Percentiles rank a stretch among this genome's conserved stretches.
Evolutionary conservation across 2,888 invertebrate species (phyloP).

Genomic region (Eutolmus rufibarbis): DNA sequence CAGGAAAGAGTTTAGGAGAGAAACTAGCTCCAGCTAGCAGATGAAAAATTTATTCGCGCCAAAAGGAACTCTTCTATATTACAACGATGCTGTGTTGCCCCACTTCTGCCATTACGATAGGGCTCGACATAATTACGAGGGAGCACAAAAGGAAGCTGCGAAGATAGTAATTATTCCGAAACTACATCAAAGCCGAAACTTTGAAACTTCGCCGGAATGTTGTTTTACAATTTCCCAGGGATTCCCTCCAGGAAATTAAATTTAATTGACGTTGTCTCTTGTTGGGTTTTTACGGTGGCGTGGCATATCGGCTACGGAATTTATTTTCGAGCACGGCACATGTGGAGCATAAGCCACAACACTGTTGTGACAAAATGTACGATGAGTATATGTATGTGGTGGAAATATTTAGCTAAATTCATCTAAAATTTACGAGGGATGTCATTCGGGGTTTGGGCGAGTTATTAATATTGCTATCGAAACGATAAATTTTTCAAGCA

Average conservation of each 20-base stretch:
- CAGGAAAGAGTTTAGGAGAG: neutral
- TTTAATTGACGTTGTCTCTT: constrained; percentile 5
- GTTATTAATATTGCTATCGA: neutral
- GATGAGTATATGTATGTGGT: neutral
- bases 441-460: neutral
- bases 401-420: neutral
- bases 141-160: neutral
- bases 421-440: neutral
- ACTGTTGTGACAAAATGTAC: neutral
- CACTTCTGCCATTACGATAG: neutral
- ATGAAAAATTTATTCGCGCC: constrained; percentile 1
- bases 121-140: constrained; percentile 8
- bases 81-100: neutral
- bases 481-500: neutral
- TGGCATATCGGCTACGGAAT: neutral
- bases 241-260: constrained; percentile 26
- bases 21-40: neutral
- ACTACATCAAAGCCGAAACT: constrained; percentile 4
- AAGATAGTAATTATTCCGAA: constrained; percentile 15
- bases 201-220: neutral
- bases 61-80: neutral
- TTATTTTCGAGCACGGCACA: neutral
- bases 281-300: neutral
- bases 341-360: neutral
- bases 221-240: constrained; percentile 13